Evolutionary conservation across 2,888 invertebrate species (phyloP), one percentile per base, ranked within the genome.

Genomic region (Athalia circularis): DNA sequence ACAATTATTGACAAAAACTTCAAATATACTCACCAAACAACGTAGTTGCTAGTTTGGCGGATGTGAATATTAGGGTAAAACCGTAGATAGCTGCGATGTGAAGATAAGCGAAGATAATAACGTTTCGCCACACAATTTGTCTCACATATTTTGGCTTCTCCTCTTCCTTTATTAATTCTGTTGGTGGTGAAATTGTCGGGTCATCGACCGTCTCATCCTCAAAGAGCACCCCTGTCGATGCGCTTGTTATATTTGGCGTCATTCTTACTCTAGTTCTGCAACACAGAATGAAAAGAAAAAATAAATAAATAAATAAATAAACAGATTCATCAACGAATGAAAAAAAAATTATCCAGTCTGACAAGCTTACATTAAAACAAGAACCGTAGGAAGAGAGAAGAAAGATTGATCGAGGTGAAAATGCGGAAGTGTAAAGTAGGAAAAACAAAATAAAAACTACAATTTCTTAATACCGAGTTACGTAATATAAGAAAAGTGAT

Each of bases 1-100:
- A 29, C 29, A 29, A 29, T 29, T 29, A 29, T 29, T 29, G 29
- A 29, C 29, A 29, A 29, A 29, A 29, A 29, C 29, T 29, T 29
- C 29, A 29, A 29, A 29, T 29, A 29, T 29, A 91, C 94, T 94
- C 91, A 96, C 97, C 95, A 87, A 94, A 94, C 80, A 94, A 84
- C 78, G 93, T 91, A 8, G 97, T 97, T 82, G 91, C 91, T 91
- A 95, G 92, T 92, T 94, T 95, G 52, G 96, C 96, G 4, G 95
- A 94, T 76, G 95, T 93, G 50, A 96, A 90, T 87, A 94, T 92
- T 15, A 96, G 92, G 89, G 94, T 96, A 4, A 94, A 89, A 74
- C 97, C 97, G 87, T 96, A 96, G 0, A 96, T 77, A 0, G 96
- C 95, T 3, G 94, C 94, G 70, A 94, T 59, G 88, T 97, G 97